Base-by-base conservation (phyloP, 2,888 invertebrate species). In the Pterobdella sp. region DNA sequence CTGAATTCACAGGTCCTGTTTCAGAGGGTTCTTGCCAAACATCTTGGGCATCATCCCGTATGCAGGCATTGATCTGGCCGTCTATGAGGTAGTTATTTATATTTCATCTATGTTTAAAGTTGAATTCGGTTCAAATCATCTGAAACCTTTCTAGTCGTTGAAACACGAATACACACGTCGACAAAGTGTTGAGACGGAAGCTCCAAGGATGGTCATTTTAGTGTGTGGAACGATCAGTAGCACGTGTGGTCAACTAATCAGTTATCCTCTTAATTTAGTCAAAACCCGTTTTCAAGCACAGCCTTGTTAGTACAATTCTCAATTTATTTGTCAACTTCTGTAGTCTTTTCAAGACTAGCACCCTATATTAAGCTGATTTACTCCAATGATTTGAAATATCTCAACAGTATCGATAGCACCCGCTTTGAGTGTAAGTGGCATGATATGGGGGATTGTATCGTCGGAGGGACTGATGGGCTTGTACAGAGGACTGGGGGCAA, bases 11-110 rank as follows among this genome's bases (percentile, higher is more conserved):
- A 87, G 87, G 77, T 91, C 91, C 81, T 97, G 97, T 86, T 98
- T 97, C 85, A 87, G 93, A 82, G 98, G 98, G 78, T 98, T 97
- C 88, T 87, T 96, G 86, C 97, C 97, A 81, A 98, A 98, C 86
- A 90, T 98, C 76, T 86, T 97, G 79, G 86, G 86, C 29, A 98
- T 98, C 81, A 89, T 98, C 81, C 98, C 98, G 29, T 98, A 98
- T 83, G 97, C 98, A 69, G 98, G 98, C 76, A 97, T 98, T 78
- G 98, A 98, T 86, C 86, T 98, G 81, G 94, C 96, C 73, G 91
- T 97, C 68, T 98, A 98, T 85, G 98, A 98, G 85, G 88, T 82
- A 77, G 31, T 31, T 32, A 22, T 66, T 14, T 31, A 35, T 26
- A 67, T 34, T 65, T 0, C 31, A 31, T 14, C n/a, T 32, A 1